These are phyloP conservation scores for Ellobius talpinus DNA, from an alignment of 2,113 vertebrate genomes.

Conservation along the genomic window DNA sequence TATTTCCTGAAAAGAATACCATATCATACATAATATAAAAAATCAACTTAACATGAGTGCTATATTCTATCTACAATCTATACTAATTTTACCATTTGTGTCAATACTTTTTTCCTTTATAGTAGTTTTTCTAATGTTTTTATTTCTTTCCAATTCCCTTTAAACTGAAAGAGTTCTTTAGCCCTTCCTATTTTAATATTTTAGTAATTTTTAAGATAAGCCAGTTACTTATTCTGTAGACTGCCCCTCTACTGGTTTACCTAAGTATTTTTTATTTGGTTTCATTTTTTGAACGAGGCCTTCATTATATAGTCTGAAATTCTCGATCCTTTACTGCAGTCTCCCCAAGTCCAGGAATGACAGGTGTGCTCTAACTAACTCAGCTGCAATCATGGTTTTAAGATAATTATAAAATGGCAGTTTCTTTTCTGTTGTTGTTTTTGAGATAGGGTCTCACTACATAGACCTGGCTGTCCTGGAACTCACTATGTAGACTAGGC, in stretches of 20 bases:
- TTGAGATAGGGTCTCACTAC: not conserved
- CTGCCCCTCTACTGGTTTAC: not conserved
- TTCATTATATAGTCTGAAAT: not conserved
- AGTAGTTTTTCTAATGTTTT: not conserved
- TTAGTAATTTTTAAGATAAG: not conserved
- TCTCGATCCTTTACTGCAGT: not conserved
- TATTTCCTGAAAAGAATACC: not conserved
- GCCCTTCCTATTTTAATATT: constrained; percentile 25
- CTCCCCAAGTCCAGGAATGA: not conserved
- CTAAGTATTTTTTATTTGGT: not conserved
- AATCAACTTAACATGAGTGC: not conserved
- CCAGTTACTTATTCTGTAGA: constrained; percentile 40
- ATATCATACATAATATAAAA: not conserved
- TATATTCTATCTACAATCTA: not conserved
- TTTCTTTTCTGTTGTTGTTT: not conserved
- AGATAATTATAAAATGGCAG: not conserved
- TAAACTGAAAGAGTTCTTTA: not conserved
- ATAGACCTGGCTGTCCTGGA: not conserved
- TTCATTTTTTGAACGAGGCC: not conserved
- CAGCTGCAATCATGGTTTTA: not conserved
- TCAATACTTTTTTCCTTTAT: not conserved
- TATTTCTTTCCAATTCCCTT: constrained; percentile 33
- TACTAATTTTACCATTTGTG: not conserved
- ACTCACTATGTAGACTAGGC: not conserved
- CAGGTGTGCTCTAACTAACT: not conserved